Conservation (phyloP, 2,797 vertebrate species). For the Sylvilagus floridanus region DNA sequence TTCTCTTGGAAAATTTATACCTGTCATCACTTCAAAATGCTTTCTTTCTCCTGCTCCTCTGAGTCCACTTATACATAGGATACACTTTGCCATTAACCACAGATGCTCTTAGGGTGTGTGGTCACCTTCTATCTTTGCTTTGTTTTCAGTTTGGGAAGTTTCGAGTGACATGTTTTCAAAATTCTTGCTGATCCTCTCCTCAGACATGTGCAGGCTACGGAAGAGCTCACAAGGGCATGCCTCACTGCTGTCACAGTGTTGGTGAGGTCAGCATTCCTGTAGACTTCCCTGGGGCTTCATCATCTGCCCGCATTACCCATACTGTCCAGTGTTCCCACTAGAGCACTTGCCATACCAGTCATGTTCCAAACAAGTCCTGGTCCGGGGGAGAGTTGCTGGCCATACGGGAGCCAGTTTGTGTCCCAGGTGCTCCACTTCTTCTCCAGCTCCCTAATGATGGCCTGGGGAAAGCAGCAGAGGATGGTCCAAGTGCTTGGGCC, state of each 20-base stretch:
- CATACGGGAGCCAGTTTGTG: too few relatives aligned
- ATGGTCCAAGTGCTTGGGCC: too few relatives aligned
- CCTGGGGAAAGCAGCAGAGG: too few relatives aligned
- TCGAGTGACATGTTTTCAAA: not conserved
- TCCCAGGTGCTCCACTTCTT: too few relatives aligned
- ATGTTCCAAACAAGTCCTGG: not conserved
- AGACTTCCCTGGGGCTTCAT: not conserved
- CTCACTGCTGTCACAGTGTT: not conserved
- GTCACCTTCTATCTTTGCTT: not conserved
- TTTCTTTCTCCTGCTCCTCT: constrained; percentile 25
- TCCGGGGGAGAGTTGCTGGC: not conserved
- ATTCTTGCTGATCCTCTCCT: not conserved
- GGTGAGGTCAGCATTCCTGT: not conserved
- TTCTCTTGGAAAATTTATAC: not conserved
- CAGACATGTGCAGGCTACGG: not conserved
- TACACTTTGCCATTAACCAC: not conserved
- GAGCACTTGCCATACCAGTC: not conserved
- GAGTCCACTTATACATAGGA: not conserved
- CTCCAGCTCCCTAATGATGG: too few relatives aligned
- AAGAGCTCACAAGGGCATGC: not conserved
- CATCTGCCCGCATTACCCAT: not conserved
- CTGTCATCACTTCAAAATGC: not conserved
- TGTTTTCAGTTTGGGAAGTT: not conserved
- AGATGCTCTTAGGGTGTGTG: not conserved
- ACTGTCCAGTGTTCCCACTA: not conserved